Evolutionary conservation across 2,797 vertebrate species (phyloP).

Genomic region (Catamblyrhynchus diadema): DNA sequence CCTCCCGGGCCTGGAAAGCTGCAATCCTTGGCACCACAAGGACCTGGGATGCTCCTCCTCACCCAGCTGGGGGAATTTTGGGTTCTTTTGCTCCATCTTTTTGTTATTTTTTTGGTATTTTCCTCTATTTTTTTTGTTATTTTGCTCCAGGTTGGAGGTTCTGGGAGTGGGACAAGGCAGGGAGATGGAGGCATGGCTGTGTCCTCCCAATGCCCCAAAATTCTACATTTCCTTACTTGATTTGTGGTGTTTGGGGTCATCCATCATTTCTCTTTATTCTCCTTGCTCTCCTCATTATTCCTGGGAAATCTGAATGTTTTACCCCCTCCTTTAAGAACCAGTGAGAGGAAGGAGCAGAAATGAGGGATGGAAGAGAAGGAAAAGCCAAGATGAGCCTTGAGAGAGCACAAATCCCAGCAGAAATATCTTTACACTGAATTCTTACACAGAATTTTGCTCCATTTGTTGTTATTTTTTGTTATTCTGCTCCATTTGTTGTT

Average conservation of each 20-base stretch:
- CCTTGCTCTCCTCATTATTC: accelerated
- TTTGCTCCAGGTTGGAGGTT: neutral
- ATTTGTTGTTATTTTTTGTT: too few relatives aligned
- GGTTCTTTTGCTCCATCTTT: neutral
- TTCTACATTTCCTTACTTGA: too few relatives aligned
- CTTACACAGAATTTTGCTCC: too few relatives aligned
- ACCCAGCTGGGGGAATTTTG: neutral
- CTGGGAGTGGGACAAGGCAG: accelerated
- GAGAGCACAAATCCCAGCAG: neutral
- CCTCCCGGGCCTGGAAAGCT: constrained; percentile 22
- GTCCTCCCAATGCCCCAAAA: accelerated
- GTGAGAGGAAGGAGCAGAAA: neutral
- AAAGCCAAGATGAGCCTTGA: neutral
- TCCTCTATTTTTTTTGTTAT: too few relatives aligned
- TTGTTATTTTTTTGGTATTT: too few relatives aligned
- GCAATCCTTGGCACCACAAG: neutral
- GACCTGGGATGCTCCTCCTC: neutral
- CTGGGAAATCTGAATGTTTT: neutral
- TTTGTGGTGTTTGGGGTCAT: neutral
- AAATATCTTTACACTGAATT: neutral
- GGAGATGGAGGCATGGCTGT: neutral
- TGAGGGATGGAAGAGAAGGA: neutral
- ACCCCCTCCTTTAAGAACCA: neutral
- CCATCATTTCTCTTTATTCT: neutral
- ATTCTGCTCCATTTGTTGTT: too few relatives aligned